Evolutionary conservation across 2,888 invertebrate genomes (phyloP), one percentile per base, ranked within the genome.

Genomic region (Julus scandinavius): DNA sequence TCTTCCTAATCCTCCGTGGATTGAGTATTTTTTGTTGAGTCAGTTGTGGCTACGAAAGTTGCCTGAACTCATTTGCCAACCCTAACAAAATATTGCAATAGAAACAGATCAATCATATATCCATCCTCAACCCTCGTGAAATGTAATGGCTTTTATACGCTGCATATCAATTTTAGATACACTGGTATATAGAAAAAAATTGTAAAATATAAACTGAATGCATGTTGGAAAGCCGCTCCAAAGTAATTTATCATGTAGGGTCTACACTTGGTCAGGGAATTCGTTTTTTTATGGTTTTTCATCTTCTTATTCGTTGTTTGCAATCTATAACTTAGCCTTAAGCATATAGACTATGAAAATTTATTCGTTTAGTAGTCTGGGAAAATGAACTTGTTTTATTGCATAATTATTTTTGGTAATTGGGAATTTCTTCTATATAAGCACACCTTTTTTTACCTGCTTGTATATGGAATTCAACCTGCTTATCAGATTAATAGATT

Each of bases 231-330:
- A 80, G 38, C 11, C 38, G 38, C 38, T 80, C 9, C 29, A 38
- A 80, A 80, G 80, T 80, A 80, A 80, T 80, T 80, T 80, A 80
- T 80, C 80, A 80, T 80, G 80, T 80, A 38, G 29, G 29, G 80
- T 13, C 38, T 20, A 13, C 38, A 80, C 4, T 80, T 80, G 80
- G 80, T 80, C 80, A 80, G 80, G 29, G 80, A 80, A 80, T 80
- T 80, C 38, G 3, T 20, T n/a, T 63, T 63, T n/a, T 3, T 63
- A 17, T 29, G 29, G 29, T 63, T 63, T 63, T n/a, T n/a, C n/a
- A 4, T 63, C 50, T 7, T 45, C 45, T 5, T 45, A 45, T 38
- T 80, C 29, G 20, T 80, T 80, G 20, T 80, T 11, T 80, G 80
- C 7, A 20, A 38, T 1, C 29, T 80, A 80, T 80, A 13, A 38